These are phyloP conservation scores for Leptinotarsa lineolata DNA, from an alignment of 1,140 invertebrate genomes.

Conservation along the genomic window DNA sequence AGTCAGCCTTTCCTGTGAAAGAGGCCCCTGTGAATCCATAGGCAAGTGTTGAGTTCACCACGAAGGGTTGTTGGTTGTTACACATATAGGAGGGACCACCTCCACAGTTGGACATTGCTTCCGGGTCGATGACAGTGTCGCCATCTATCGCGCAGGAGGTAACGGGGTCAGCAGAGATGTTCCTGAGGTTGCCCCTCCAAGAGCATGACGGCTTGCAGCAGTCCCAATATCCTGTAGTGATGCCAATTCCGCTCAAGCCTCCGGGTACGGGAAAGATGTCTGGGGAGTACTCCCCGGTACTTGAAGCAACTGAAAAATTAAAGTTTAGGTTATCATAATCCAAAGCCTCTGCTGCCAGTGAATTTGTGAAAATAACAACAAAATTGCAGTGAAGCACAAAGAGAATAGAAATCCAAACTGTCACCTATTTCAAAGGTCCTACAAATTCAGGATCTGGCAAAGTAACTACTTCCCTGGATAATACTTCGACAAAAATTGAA, in stretches of 20 bases:
- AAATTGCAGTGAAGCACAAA: too few relatives aligned
- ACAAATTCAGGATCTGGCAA: too few relatives aligned
- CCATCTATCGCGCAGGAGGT: constrained; percentile 17
- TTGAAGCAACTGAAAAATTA: constrained; percentile 9
- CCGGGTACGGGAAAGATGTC: constrained; percentile 6
- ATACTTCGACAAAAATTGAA: too few relatives aligned
- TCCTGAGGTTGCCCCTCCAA: constrained; percentile 30
- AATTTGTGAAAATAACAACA: too few relatives aligned
- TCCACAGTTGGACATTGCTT: not conserved
- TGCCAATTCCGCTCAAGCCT: constrained; percentile 21
- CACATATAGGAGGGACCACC: constrained; percentile 6
- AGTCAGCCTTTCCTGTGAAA: not conserved
- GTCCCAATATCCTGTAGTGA: constrained; percentile 38
- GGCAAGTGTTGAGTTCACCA: constrained; percentile 13
- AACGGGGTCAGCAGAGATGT: constrained; percentile 16
- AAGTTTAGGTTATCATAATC: not conserved
- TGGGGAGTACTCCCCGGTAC: not conserved
- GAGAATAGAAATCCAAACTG: too few relatives aligned
- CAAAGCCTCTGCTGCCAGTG: too few relatives aligned
- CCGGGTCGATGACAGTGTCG: not conserved
- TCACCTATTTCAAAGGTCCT: too few relatives aligned
- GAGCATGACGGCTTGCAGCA: constrained; percentile 40
- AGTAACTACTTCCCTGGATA: too few relatives aligned
- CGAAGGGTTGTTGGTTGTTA: constrained; percentile 12
- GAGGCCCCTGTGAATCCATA: constrained; percentile 9